A percentile compares a stretch with the other conserved stretches of the same genome.
Evolutionary conservation across 2,797 vertebrate genomes (phyloP).

Genomic region (Petrocephalus schoutedeni): DNA sequence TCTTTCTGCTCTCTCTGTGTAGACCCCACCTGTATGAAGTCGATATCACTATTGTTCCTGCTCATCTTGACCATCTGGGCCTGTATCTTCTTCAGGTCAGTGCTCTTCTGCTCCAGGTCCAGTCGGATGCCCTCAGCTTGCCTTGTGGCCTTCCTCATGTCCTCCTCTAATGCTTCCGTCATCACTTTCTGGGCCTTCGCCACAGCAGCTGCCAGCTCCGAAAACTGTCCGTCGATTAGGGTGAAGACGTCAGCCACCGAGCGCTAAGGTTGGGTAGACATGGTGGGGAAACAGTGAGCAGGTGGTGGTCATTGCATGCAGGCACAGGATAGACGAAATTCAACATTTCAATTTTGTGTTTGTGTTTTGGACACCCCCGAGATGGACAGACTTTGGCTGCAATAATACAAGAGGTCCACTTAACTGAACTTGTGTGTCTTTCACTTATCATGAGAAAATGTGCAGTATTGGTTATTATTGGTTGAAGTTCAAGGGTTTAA

Average conservation of each 20-base stretch:
- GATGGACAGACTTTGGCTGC: background rate
- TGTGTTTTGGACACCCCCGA: background rate
- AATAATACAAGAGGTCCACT: background rate
- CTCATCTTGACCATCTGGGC: slow-evolving; percentile 53
- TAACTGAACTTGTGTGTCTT: background rate
- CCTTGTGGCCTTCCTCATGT: slow-evolving; percentile 53
- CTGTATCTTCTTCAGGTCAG: slow-evolving; percentile 48
- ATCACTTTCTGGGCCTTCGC: slow-evolving; percentile 52
- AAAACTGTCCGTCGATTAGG: slow-evolving; percentile 58
- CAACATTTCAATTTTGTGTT: background rate
- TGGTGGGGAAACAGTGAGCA: background rate
- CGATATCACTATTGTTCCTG: slow-evolving; percentile 48
- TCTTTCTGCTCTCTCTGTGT: background rate
- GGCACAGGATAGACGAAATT: background rate
- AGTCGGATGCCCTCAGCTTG: slow-evolving; percentile 60
- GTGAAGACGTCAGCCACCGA: slow-evolving; percentile 56
- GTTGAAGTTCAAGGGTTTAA: background rate
- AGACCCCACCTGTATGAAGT: slow-evolving; percentile 61
- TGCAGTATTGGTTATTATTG: background rate
- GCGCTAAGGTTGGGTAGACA: slow-evolving; percentile 37
- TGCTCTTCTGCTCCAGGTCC: slow-evolving; percentile 59
- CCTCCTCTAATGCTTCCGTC: slow-evolving; percentile 55
- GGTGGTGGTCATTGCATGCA: background rate
- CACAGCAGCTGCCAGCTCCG: slow-evolving; percentile 50
- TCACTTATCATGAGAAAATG: background rate